phyloP scores from a whole-genome alignment of 92 coral and sea anemone genomes.

The Epizoanthus scotinus region DNA sequence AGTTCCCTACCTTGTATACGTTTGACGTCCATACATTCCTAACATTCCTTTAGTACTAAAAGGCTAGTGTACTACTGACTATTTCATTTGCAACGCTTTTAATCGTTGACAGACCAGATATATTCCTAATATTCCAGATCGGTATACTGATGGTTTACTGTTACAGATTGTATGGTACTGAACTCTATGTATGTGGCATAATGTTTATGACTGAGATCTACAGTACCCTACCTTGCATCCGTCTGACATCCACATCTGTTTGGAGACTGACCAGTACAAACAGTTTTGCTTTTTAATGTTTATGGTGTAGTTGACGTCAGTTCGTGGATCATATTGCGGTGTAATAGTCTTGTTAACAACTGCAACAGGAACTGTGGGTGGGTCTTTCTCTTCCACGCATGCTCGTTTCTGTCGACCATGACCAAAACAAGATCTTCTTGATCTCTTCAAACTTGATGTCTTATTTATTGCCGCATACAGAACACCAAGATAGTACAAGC shows the following conservation, averaged over 20 bases:
- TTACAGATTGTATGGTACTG: too few relatives aligned
- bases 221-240: conserved; percentile 5
- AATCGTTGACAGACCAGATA: too few relatives aligned
- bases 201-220: too few relatives aligned
- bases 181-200: too few relatives aligned
- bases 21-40: conserved; percentile 34
- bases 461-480: neutral
- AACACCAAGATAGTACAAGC: conserved; percentile 12
- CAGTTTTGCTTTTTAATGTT: conserved; percentile 12
- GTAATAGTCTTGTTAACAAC: neutral
- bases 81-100: too few relatives aligned
- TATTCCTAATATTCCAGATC: too few relatives aligned
- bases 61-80: too few relatives aligned
- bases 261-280: conserved; percentile 13
- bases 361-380: neutral
- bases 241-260: conserved; percentile 18
- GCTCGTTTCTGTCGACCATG: conserved; percentile 25
- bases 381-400: conserved; percentile 36
- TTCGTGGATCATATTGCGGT: conserved; percentile 19
- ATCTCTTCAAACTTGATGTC: neutral
- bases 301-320: neutral
- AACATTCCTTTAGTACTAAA: too few relatives aligned
- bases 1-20: conserved; percentile 1
- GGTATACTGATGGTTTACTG: too few relatives aligned
- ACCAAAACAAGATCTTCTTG: conserved; percentile 21